Base-by-base conservation (phyloP, 1,140 invertebrate genomes). In the Oryctes rhinoceros region DNA sequence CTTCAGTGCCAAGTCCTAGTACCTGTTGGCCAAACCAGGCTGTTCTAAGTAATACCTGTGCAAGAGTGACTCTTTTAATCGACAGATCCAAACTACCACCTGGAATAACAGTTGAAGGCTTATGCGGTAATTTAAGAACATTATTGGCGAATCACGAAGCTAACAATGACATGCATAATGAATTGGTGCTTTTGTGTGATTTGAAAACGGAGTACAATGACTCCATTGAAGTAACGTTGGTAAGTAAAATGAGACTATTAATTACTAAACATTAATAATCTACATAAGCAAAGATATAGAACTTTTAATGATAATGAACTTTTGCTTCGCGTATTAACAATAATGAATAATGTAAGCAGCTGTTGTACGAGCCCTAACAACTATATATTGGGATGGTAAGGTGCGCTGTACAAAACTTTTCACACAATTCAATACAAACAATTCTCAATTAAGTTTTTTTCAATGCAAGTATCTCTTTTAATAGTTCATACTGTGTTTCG, bases 161-260 rank as follows among this genome's bases (percentile, higher is more conserved):
- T n/a, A 86, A 88, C 80, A 87, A 88, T 83, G 88, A 90, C 80
- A 78, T 89, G 83, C 89, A 83, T 86, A 88, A 86, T 85, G 89
- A 85, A 47, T 89, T 96, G 4, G 92, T 96, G 18, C 86, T 97
- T 7, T 90, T 96, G 0, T 97, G 96, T 86, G 95, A 95, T 85
- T 89, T 97, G 7, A 94, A 96, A 82, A 90, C 90, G 0, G 92
- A 92, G 24, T 93, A 93, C 76, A 94, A 95, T 84, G 94, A 96
- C 84, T 94, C 94, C 3, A 90, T 97, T 65, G 95, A 96, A 89
- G 93, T 97, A n/a, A 96, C 95, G 15, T 89, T 97, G 89, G 94
- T 95, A 87, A 92, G 91, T 89, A 49, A n/a, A 1, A 15, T 15
- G 81, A 76, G 35, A 67, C n/a, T n/a, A n/a, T n/a, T n/a, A n/a